Percentiles rank a stretch among this genome's conserved stretches.
Evolutionary conservation across 2,888 invertebrate species (phyloP).

Genomic region (Tolmerus cingulatus): DNA sequence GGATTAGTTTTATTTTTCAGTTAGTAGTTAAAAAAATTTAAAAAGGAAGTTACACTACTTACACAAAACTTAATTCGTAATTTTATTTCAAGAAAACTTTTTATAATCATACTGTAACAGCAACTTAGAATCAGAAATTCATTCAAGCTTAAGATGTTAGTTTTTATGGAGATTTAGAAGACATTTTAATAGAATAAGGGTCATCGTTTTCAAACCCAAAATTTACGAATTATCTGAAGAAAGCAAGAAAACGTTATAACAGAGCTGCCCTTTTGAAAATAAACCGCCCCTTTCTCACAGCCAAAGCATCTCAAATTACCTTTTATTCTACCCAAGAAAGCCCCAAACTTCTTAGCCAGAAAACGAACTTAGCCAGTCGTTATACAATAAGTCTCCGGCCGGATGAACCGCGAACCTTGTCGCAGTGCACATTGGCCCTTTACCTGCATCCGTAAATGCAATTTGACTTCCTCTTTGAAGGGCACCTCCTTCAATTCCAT

Average conservation of each 20-base stretch:
- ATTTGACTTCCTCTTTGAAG: constrained; percentile 35
- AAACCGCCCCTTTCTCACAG: constrained; percentile 26
- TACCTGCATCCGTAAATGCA: constrained; percentile 29
- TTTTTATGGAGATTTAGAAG: background rate
- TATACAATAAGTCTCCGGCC: background rate
- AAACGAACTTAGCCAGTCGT: background rate
- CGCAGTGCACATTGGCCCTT: background rate
- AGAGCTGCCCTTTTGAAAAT: background rate
- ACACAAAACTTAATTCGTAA: too few relatives aligned
- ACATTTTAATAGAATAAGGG: background rate
- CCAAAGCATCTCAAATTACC: constrained; percentile 9
- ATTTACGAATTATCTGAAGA: background rate
- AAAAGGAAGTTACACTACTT: too few relatives aligned
- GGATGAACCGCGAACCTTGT: background rate
- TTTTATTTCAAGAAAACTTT: too few relatives aligned
- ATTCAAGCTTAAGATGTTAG: too few relatives aligned
- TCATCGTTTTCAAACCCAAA: background rate
- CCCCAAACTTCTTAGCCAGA: background rate
- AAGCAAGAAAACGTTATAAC: background rate
- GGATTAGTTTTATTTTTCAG: too few relatives aligned
- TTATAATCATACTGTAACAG: too few relatives aligned
- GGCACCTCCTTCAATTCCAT: constrained; percentile 2
- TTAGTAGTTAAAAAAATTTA: too few relatives aligned
- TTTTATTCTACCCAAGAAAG: background rate
- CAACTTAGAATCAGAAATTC: too few relatives aligned